Percentiles rank a stretch among this genome's conserved stretches.
Conservation (phyloP, 2,888 invertebrate genomes). For the Trissonchulus latispiculum region DNA sequence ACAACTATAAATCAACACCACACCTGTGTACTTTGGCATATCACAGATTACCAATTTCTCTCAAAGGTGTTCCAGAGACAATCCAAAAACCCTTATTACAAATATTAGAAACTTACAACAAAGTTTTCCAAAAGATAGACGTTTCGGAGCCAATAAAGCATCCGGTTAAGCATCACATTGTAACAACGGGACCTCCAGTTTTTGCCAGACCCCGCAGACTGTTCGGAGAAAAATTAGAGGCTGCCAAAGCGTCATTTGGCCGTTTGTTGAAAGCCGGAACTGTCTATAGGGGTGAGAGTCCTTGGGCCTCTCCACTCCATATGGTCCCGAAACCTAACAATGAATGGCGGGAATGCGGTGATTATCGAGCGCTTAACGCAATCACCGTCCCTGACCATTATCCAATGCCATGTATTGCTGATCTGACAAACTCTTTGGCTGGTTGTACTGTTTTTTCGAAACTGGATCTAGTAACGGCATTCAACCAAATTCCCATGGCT, state of each 20-base stretch:
- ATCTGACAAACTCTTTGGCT: slow-evolving; percentile 14
- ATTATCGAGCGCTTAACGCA: slow-evolving; percentile 17
- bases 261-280: neutral
- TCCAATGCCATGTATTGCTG: slow-evolving; percentile 19
- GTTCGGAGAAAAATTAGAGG: slow-evolving; percentile 3
- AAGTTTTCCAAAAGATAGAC: neutral
- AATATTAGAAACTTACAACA: neutral
- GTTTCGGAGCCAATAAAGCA: slow-evolving; percentile 14
- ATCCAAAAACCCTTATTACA: neutral
- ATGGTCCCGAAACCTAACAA: slow-evolving; percentile 8
- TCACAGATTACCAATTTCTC: neutral
- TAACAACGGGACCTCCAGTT: slow-evolving; percentile 5
- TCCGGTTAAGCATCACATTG: slow-evolving; percentile 8
- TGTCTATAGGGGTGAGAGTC: slow-evolving; percentile 6
- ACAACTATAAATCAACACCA: too few relatives aligned
- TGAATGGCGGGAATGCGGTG: slow-evolving; percentile 10
- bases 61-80: neutral
- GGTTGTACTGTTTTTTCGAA: slow-evolving; percentile 16
- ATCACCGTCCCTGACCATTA: slow-evolving; percentile 14
- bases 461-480: slow-evolving; percentile 22
- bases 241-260: neutral
- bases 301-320: slow-evolving; percentile 17
- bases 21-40: too few relatives aligned
- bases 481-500: slow-evolving; percentile 21
- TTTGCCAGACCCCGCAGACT: slow-evolving; percentile 11